Evolutionary conservation across 2,888 invertebrate genomes (phyloP), one percentile per base, ranked within the genome.

Genomic region (Margaritifera margaritifera): DNA sequence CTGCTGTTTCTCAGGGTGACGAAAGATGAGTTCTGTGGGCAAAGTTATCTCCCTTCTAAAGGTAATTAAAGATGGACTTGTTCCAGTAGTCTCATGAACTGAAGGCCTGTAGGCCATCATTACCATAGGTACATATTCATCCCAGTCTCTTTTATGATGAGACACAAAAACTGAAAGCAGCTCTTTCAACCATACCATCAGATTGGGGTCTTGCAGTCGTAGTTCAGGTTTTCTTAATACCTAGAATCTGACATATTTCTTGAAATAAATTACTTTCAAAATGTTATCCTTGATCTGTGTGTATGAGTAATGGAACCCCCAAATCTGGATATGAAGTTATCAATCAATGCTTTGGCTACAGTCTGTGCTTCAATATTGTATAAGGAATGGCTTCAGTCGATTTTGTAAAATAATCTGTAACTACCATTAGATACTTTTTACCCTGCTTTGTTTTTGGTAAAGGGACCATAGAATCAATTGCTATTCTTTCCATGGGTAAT

Each of bases 351-450:
- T 53, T 58, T 74, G n/a, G 74, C 75, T 5, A 73, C 71, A 22
- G 71, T 78, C 42, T 19, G 1, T 8, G 78, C 71, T 54, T 74
- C 72, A 58, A 66, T 71, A 52, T 76, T 71, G 42, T 54, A 24
- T 55, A 78, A 15, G 74, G 59, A 53, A 66, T 65, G 25, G 69
- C 57, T 58, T 78, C 71, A 15, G 71, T 72, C 68, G 66, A 73
- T 68, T 76, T 74, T 31, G 75, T 68, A 66, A 75, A 78, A 60
- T 78, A 77, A 55, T 74, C 74, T 22, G 51, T 53, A 20, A 78
- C 53, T 11, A 77, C 73, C 51, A 66, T 52, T 24, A 77, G 65
- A 54, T 79, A 71, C 50, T 57, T 61, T 51, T 74, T 69, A 18
- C 74, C 72, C 18, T 54, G 54, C 42, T 61, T 57, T 20, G 71